Evolutionary conservation across 1,140 invertebrate species (phyloP), one percentile per base, ranked within the genome.

Genomic region (Aricia agestis): DNA sequence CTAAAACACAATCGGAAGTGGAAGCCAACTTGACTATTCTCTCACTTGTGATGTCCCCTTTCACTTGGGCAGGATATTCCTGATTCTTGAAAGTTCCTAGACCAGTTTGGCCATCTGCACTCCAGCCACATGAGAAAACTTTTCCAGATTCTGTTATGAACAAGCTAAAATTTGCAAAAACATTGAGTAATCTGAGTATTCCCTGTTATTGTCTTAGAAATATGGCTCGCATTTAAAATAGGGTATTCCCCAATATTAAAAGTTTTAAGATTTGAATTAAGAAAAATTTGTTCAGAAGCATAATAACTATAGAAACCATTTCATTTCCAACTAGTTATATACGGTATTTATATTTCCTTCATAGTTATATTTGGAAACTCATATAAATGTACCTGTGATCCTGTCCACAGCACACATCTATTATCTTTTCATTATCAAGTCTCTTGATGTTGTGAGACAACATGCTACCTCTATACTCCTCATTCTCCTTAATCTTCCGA

Each of bases 101-200:
- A 61, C 98, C 98, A 1, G 97, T 98, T 93, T 99, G 98, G 3
- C 98, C 98, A 93, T 99, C 98, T 2, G 97, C 96, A 25, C 98
- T 96, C 95, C 98, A 97, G 1, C 98, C 98, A 93, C 97, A 99
- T 13, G 95, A 94, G 82, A 95, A 98, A 3, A 99, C 95, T 80
- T 94, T 92, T 25, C 98, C 98, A 61, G 93, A 90, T 83, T 95
- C 93, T 73, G 96, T 97, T 45, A 99, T 82, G 74, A 98, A 95
- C 76, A 98, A 92, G 76, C 97, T 97, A 85, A 89, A 94, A 91
- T 69, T 41, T 68, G 13, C 67, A 70, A 63, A 52, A 52, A 52
- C 45, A 36, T 9, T 45, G 9, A 15, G 13, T 9, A 67, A 19
- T 42, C 36, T 36, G 6, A 1, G 5, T 36, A 25, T 25, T 25